Evolutionary conservation across 2,888 invertebrate species (phyloP), one percentile per base, ranked within the genome.

Genomic region (Dorcus hopei): DNA sequence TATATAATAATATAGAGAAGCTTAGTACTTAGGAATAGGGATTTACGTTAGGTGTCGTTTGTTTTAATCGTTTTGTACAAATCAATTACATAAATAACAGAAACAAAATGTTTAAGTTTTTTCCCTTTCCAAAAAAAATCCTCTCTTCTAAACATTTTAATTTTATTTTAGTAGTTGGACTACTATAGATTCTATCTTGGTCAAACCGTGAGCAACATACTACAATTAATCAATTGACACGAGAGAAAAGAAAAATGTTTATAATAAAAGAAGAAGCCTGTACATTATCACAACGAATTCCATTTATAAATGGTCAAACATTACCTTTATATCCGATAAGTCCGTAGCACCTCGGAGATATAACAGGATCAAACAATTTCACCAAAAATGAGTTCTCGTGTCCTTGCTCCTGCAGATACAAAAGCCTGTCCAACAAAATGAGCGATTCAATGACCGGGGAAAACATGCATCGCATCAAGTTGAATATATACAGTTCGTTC

Each of bases 261-360:
- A 19, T 19, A 3, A 19, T 19, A 19, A 19, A 19, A 19, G 19
- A 19, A 2, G 3, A 3, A 2, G 19, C 19, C 19, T 3, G 19
- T 19, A 8, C 19, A 9, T 47, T 49, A 49, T 14, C 16, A 14
- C 38, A 50, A 52, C 39, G 9, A 52, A 11, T 52, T 52, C 11
- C 9, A 41, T 42, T 38, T 40, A 26, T 52, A 19, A 19, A 19
- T 19, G 19, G 1, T 19, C 19, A 19, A 19, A 52, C 11, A 9
- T 52, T 26, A 45, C 61, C 43, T 71, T 84, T 86, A 45, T 84
- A 70, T 65, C 88, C 87, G 54, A 92, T 80, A 68, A 93, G 82
- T 42, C 85, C 88, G 76, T 89, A 90, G 79, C 90, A 91, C 66
- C 95, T 81, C 3, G 95, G 95, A 1, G 95, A 95, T 58, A 89